These are phyloP conservation scores for Tetraneura akinire DNA, from an alignment of 1,140 invertebrate genomes.

Conservation along the genomic window DNA sequence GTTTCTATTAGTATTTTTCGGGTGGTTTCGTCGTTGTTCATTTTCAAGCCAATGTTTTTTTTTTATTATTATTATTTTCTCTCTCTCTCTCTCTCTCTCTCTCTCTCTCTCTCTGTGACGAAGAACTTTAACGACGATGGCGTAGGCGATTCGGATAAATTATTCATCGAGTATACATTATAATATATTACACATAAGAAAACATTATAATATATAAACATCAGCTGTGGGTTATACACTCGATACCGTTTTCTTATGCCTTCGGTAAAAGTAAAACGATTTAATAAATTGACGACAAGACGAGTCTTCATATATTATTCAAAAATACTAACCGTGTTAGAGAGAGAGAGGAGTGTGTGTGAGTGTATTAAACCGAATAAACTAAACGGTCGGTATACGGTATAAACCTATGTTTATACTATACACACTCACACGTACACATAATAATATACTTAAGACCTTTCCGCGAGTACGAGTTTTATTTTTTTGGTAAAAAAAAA, in stretches of 20 bases:
- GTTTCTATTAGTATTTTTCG: no score
- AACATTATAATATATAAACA: no score
- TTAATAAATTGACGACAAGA: not conserved
- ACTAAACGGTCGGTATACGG: not conserved
- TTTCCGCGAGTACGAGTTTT: no score
- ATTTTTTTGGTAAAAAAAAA: no score
- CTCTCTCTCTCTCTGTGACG: not conserved
- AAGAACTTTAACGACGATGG: not conserved
- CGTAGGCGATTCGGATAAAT: not conserved
- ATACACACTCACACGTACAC: no score
- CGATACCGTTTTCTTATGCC: not conserved
- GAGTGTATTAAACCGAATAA: not conserved
- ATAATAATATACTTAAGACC: no score
- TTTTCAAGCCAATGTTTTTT: no score
- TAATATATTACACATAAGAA: not conserved
- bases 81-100: no score
- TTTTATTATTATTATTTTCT: no score
- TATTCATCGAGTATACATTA: not conserved
- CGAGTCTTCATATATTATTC: conserved; percentile 1
- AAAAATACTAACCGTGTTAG: not conserved
- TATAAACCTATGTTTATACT: no score
- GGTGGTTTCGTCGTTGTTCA: no score
- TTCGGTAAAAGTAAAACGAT: not conserved
- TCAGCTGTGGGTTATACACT: not conserved
- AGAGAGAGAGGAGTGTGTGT: not conserved